Evolutionary conservation across 2,797 vertebrate genomes (phyloP), one percentile per base, ranked within the genome.

Genomic region (Acestrorhynchus altus): DNA sequence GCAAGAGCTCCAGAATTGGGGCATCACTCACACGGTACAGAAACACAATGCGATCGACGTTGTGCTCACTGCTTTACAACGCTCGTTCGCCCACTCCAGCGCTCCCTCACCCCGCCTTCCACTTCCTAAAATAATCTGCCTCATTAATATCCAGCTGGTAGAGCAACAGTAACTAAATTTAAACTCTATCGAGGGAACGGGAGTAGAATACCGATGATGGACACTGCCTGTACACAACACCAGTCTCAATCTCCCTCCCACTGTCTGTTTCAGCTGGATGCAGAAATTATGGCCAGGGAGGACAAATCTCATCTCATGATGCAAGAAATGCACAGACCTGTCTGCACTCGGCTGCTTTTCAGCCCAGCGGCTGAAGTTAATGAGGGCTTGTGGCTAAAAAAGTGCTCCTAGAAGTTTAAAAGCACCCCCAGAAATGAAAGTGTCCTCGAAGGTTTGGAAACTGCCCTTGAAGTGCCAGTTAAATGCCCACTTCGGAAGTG

Each of bases 1-100:
- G 80, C 84, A 79, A 78, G 81, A 79, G 89, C 86, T 90, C 82
- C 77, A 86, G 87, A 86, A 87, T 67, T 56, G 60, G 68, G 69
- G 64, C 76, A 28, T 72, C 69, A 66, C 6, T 72, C 76, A 46
- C 51, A 13, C 15, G 13, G 4, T 7, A 24, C 5, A 42, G 31
- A 46, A 24, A 47, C 68, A 54, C 26, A 20, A 15, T 1, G 16
- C 68, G 42, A 72, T 65, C 68, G 65, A 65, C 59, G 16, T 24
- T 4, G 44, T 40, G 16, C 24, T 64, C 60, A 6, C 6, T 16
- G 39, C 61, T 44, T 24, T 44, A 42, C 31, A 20, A 40, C 59
- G 22, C 39, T 39, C 64, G 2, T 51, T 5, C 60, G 10, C 49
- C 3, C 35, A 4, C 28, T 63, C 42, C 5, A 12, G 8, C 73